phyloP scores from a whole-genome alignment of 2,113 vertebrate genomes.

The Promerops cafer region DNA sequence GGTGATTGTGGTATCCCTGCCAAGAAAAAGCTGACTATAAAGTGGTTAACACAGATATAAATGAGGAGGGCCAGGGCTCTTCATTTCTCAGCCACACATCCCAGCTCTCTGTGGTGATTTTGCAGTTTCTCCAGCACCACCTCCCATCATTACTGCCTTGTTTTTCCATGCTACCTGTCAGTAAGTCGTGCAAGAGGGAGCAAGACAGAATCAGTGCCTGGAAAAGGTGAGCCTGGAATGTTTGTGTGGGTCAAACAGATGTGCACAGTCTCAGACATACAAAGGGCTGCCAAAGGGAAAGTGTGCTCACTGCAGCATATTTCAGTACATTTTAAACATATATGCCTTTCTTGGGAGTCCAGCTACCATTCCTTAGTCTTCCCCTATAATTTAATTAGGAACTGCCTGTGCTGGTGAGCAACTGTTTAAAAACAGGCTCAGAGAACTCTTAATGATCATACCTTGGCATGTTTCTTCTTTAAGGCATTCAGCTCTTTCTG shows the following conservation, averaged over 20 bases:
- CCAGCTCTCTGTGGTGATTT: background rate
- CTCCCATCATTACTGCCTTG: background rate
- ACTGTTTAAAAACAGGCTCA: background rate
- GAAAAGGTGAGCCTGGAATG: background rate
- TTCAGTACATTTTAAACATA: background rate
- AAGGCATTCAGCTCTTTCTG: slow-evolving; percentile 91
- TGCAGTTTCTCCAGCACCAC: background rate
- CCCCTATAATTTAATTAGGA: background rate
- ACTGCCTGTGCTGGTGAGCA: background rate
- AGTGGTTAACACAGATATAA: background rate
- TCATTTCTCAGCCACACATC: background rate
- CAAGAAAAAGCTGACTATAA: background rate
- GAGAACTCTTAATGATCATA: slow-evolving; percentile 44
- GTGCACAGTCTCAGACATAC: background rate
- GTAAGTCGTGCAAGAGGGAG: background rate
- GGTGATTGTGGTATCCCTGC: background rate
- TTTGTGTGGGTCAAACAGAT: background rate
- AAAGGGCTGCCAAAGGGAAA: background rate
- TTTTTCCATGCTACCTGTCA: background rate
- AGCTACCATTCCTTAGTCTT: background rate
- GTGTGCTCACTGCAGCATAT: background rate
- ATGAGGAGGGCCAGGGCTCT: background rate
- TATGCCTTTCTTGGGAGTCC: background rate
- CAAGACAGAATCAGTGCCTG: background rate
- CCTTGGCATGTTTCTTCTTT: slow-evolving; percentile 98